Conservation (phyloP, 2,113 vertebrate genomes). For the Myrmecobius fasciatus region DNA sequence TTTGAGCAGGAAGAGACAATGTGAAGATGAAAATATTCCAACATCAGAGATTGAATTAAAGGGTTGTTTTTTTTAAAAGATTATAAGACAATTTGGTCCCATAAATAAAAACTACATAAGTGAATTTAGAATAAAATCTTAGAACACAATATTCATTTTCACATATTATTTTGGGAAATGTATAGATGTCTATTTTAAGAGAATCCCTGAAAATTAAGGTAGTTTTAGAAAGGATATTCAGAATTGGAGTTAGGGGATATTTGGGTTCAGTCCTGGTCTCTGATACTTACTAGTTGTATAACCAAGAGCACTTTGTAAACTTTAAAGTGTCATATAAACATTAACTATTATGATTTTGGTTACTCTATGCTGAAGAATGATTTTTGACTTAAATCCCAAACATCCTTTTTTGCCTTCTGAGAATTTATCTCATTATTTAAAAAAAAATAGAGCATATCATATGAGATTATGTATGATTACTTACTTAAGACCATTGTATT, state of each 20-base stretch:
- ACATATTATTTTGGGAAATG: slow-evolving; percentile 20
- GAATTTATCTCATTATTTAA: slow-evolving; percentile 69
- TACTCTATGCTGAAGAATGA: slow-evolving; percentile 53
- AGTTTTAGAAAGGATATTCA: background rate
- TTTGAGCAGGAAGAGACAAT: background rate
- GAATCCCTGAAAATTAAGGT: background rate
- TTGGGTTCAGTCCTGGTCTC: background rate
- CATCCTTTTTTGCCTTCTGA: slow-evolving; percentile 71
- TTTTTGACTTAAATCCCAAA: slow-evolving; percentile 49
- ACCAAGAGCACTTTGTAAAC: background rate
- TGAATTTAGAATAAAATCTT: slow-evolving; percentile 53
- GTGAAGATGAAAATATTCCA: slow-evolving; percentile 50
- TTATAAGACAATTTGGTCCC: slow-evolving; percentile 41
- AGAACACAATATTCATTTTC: slow-evolving; percentile 36
- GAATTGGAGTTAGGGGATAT: background rate
- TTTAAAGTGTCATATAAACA: background rate
- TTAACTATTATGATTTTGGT: background rate
- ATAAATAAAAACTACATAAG: slow-evolving; percentile 40
- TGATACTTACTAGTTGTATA: background rate
- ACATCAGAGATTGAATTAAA: background rate
- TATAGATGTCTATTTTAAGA: slow-evolving; percentile 31
- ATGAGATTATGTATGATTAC: slow-evolving; percentile 68
- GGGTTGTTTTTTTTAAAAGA: slow-evolving; percentile 31
- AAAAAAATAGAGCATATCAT: slow-evolving; percentile 60
- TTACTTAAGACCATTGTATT: slow-evolving; percentile 63